A percentile compares a stretch with the other conserved stretches of the same genome.
Conservation (phyloP, 2,113 vertebrate genomes). For the Lophochroa leadbeateri region DNA sequence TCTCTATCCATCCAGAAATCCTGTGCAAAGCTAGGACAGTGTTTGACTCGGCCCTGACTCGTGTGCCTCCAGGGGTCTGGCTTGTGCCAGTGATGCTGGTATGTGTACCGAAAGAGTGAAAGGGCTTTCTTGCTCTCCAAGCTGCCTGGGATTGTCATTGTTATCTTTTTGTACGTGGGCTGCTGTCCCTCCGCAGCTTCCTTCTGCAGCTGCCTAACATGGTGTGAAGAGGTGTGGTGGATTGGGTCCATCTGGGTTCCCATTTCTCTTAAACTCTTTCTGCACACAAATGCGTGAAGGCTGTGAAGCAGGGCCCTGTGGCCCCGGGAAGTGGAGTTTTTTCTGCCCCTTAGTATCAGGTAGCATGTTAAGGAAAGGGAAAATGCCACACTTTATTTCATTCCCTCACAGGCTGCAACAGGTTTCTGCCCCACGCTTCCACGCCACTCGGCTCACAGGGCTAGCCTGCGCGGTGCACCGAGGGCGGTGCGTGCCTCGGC, state of each 20-base stretch:
- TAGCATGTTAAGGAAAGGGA: accelerated
- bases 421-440: accelerated
- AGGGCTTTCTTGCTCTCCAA: background rate
- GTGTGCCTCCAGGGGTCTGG: no score
- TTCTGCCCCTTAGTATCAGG: background rate
- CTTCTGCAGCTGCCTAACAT: accelerated
- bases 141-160: no score
- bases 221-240: accelerated
- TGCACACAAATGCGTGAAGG: accelerated
- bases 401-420: accelerated
- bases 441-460: accelerated
- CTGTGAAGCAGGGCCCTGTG: accelerated
- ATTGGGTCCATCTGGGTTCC: accelerated
- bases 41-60: accelerated
- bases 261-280: background rate
- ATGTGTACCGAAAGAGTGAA: no score
- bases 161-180: accelerated
- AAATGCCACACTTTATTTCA: accelerated
- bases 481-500: background rate
- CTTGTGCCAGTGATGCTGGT: background rate
- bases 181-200: background rate
- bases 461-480: background rate
- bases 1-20: background rate
- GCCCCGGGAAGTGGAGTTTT: accelerated
- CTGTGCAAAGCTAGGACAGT: accelerated